Conservation (phyloP, 2,888 invertebrate genomes). For the Drosophila antonietae region DNA sequence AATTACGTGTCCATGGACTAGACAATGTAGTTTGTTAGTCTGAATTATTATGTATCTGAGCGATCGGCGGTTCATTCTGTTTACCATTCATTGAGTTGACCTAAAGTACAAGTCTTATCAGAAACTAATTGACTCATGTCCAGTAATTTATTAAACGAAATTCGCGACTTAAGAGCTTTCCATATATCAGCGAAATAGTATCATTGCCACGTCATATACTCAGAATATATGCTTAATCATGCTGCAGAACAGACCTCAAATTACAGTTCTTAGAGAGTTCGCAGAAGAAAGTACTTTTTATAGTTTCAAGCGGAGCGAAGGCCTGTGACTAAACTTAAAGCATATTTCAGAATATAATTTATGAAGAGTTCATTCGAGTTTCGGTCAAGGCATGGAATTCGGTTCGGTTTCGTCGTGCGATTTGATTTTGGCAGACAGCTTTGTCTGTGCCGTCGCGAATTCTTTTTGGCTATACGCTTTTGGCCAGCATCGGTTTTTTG, state of each 20-base stretch:
- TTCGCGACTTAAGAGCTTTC: not conserved
- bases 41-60: not conserved
- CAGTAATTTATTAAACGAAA: not conserved
- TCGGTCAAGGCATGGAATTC: conserved; percentile 9
- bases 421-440: conserved; percentile 33
- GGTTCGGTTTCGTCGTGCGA: conserved; percentile 16
- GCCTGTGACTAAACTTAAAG: not conserved
- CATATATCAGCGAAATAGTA: conserved; percentile 4
- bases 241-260: not conserved
- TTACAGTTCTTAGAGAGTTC: not conserved
- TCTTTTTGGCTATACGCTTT: conserved; percentile 14
- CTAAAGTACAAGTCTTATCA: conserved; percentile 1
- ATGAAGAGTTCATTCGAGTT: conserved; percentile 10
- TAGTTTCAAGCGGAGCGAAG: not conserved
- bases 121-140: not conserved
- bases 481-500: conserved; percentile 23
- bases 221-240: not conserved
- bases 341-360: not conserved
- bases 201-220: conserved; percentile 2
- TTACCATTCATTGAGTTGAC: not conserved
- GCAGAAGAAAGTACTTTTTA: not conserved
- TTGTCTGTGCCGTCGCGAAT: conserved; percentile 2
- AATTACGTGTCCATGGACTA: not conserved
- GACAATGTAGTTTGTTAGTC: not conserved
- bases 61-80: not conserved